Percentiles rank a stretch among this genome's conserved stretches.
These are phyloP conservation scores for Kryptopterus vitreolus DNA, from an alignment of 2,797 vertebrate species.

Conservation along the genomic window DNA sequence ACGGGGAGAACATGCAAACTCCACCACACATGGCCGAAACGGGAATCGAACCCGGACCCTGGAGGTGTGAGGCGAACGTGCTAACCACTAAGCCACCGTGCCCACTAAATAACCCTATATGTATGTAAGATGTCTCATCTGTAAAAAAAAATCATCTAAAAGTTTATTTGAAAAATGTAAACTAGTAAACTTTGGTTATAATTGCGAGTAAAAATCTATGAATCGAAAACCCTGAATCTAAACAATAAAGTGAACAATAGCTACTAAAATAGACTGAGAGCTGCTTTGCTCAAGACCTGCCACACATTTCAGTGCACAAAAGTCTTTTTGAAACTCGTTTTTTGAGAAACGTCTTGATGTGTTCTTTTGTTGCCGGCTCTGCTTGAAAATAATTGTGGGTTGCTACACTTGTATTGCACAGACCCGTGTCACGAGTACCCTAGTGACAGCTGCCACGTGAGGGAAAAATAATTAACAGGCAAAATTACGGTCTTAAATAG, in stretches of 20 bases:
- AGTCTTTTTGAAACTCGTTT: constrained; percentile 39
- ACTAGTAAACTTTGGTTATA: constrained; percentile 59
- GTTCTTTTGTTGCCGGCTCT: constrained; percentile 50
- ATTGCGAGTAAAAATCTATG: constrained; percentile 36
- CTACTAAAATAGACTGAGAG: constrained; percentile 12
- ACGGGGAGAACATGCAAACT: no score
- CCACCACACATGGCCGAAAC: no score
- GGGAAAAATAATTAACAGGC: constrained; percentile 20
- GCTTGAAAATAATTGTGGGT: constrained; percentile 54
- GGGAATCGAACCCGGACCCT: no score
- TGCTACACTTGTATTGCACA: constrained; percentile 44
- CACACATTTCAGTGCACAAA: constrained; percentile 40
- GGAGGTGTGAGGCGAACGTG: no score
- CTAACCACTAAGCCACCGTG: no score
- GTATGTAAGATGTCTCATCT: not conserved
- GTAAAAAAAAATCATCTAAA: not conserved
- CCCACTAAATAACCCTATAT: not conserved
- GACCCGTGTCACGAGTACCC: constrained; percentile 38
- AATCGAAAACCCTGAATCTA: constrained; percentile 37
- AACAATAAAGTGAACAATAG: constrained; percentile 34
- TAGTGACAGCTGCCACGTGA: constrained; percentile 47
- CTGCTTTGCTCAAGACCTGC: constrained; percentile 41
- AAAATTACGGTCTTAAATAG: constrained; percentile 39
- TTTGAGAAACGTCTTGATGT: constrained; percentile 49
- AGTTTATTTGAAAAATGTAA: constrained; percentile 36